Conservation (phyloP, 2,888 invertebrate genomes). For the Drosophila setosimentum region DNA sequence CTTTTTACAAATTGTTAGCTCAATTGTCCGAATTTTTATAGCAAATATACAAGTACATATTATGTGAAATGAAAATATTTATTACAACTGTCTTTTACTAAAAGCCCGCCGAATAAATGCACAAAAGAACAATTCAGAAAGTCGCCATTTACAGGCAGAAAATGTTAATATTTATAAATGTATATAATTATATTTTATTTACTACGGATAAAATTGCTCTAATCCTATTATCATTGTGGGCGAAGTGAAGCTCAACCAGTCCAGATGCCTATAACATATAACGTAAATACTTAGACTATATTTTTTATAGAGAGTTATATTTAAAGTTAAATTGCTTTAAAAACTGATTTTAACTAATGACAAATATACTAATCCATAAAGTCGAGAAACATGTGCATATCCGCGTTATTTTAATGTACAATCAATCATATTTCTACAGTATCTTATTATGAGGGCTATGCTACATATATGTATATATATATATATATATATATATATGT, state of each 20-base stretch:
- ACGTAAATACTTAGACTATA: neutral
- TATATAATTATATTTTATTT: neutral
- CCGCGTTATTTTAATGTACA: neutral
- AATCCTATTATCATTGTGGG: neutral
- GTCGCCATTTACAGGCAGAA: neutral
- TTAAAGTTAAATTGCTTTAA: neutral
- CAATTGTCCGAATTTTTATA: conserved; percentile 57
- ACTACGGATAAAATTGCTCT: neutral
- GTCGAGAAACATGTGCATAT: neutral
- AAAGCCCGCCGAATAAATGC: neutral
- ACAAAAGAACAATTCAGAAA: neutral
- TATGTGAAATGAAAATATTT: conserved; percentile 27
- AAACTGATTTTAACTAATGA: neutral
- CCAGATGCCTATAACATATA: neutral
- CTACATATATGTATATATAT: neutral
- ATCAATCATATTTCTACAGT: neutral
- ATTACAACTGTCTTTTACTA: conserved; percentile 8
- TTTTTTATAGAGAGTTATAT: neutral
- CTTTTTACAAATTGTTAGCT: conserved; percentile 42
- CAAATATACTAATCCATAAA: neutral
- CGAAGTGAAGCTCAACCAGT: neutral
- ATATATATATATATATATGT: neutral
- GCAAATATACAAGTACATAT: conserved; percentile 46
- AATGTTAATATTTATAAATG: neutral
- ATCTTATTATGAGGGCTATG: neutral